These are phyloP conservation scores for Xestia rhomboidea DNA, from an alignment of 2,888 invertebrate species.

Conservation along the genomic window DNA sequence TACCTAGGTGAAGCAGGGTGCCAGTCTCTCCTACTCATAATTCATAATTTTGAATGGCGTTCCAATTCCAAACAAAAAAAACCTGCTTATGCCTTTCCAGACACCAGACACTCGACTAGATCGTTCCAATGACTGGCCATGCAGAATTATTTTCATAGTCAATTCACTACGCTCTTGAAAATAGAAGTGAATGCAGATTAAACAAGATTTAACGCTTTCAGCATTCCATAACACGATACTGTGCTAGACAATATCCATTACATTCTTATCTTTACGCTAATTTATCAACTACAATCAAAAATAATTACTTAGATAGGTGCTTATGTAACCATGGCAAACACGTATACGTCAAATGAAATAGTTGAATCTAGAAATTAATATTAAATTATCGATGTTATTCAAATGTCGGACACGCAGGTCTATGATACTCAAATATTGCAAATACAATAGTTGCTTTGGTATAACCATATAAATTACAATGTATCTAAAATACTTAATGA, in stretches of 20 bases:
- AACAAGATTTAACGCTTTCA: constrained; percentile 1
- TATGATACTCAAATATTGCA: not conserved
- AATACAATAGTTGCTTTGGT: not conserved
- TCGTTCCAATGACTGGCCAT: not conserved
- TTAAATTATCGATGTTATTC: constrained; percentile 5
- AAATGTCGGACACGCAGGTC: not conserved
- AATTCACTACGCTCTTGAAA: constrained; percentile 13
- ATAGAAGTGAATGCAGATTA: constrained; percentile 10
- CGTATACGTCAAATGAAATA: constrained; percentile 9
- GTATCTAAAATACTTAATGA: not conserved
- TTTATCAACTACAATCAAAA: constrained; percentile 31
- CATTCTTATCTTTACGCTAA: constrained; percentile 32
- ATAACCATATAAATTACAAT: constrained; percentile 3
- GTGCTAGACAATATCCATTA: constrained; percentile 8
- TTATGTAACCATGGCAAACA: not conserved
- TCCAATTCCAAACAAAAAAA: not conserved
- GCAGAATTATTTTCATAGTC: not conserved
- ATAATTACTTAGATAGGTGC: not conserved
- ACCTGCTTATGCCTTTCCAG: not conserved
- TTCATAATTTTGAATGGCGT: not conserved
- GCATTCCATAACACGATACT: constrained; percentile 2
- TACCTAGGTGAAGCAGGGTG: not conserved
- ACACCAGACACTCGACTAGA: not conserved
- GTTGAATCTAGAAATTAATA: constrained; percentile 19
- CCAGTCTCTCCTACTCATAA: not conserved